A percentile compares a stretch with the other conserved stretches of the same genome.
Conservation (phyloP, 2,113 vertebrate genomes). For the Ailurus styani region DNA sequence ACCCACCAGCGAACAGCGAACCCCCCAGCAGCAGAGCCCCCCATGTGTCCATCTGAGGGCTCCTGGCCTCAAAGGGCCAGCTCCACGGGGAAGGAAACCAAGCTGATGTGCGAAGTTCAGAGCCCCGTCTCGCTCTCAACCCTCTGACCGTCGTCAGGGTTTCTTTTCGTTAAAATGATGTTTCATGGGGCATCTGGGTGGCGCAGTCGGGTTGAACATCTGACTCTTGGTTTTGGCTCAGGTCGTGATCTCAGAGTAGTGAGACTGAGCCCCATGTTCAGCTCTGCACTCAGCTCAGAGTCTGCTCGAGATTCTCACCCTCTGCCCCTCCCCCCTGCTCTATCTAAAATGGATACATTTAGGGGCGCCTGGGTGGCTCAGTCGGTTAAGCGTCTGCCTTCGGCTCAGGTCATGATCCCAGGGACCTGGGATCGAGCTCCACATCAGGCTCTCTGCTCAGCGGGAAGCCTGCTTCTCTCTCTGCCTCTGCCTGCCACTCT, state of each 20-base stretch:
- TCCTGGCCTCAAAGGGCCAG: neutral
- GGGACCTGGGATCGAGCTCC: too few relatives aligned
- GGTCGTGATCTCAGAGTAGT: neutral
- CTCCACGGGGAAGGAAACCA: neutral
- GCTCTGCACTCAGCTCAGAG: neutral
- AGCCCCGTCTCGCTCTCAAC: neutral
- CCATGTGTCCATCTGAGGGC: neutral
- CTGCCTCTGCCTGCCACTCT: too few relatives aligned
- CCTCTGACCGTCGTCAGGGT: neutral
- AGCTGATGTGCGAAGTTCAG: neutral
- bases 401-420: too few relatives aligned
- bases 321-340: neutral
- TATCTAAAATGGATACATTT: too few relatives aligned
- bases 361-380: too few relatives aligned
- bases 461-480: too few relatives aligned
- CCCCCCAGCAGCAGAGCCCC: neutral
- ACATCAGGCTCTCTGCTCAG: too few relatives aligned
- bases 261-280: neutral
- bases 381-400: too few relatives aligned
- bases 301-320: neutral
- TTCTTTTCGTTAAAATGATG: neutral
- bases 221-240: neutral
- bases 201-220: neutral
- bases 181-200: neutral
- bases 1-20: neutral